phyloP scores from a whole-genome alignment of 2,113 vertebrate species.

The Sander vitreus region DNA sequence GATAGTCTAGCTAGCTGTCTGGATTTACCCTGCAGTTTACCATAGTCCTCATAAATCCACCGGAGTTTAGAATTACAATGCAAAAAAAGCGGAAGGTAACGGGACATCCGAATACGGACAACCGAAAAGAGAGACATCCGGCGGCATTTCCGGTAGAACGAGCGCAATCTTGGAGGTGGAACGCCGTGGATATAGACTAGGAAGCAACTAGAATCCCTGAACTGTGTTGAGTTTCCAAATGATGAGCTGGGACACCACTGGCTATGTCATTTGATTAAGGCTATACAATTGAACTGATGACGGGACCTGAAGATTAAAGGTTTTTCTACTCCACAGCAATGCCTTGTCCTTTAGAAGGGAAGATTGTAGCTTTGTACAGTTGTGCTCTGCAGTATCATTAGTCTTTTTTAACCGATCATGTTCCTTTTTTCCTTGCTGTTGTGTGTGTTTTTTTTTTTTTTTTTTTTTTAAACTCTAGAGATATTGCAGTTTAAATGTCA shows the following conservation, averaged over 20 bases:
- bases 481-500: background rate
- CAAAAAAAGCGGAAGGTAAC: no score
- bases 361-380: conserved; percentile 6
- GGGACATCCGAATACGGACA: no score
- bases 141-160: no score
- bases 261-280: accelerated
- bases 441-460: background rate
- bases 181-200: background rate
- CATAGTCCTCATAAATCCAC: no score
- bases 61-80: no score
- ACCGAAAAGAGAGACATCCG: no score
- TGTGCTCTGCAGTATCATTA: background rate
- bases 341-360: background rate
- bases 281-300: background rate
- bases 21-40: no score
- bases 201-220: background rate
- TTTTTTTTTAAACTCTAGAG: background rate
- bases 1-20: no score
- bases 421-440: background rate
- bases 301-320: background rate
- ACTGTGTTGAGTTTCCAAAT: background rate
- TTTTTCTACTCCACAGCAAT: background rate
- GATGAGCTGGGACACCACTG: background rate
- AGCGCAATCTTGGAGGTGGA: no score
- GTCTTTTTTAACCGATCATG: background rate